These are phyloP conservation scores for Podarcis cretensis DNA, from an alignment of 2,113 vertebrate species.

Conservation along the genomic window DNA sequence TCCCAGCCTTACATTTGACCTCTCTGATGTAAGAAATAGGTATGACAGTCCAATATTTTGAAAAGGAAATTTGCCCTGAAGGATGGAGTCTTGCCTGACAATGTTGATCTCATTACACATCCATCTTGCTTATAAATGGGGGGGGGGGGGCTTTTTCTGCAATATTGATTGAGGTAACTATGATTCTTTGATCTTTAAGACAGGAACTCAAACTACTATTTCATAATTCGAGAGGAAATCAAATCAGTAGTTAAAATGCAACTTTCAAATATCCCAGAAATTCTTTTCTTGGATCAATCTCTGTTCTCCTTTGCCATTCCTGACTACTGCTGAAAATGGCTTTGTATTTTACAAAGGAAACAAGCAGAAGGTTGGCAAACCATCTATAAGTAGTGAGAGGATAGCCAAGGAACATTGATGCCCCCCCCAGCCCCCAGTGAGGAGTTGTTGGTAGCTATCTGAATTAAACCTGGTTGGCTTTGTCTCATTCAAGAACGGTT, in stretches of 20 bases:
- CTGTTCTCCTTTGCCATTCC: not conserved
- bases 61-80: not conserved
- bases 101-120: not conserved
- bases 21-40: not conserved
- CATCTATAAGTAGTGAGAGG: not conserved
- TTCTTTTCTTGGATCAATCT: not conserved
- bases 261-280: not conserved
- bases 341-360: not conserved
- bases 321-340: not conserved
- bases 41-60: not conserved
- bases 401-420: not conserved
- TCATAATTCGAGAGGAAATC: not conserved
- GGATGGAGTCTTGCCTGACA: not conserved
- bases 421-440: not conserved
- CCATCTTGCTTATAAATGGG: not conserved
- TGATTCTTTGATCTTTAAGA: not conserved
- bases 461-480: not conserved
- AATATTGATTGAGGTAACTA: not conserved
- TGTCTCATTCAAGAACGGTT: not conserved
- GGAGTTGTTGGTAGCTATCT: not conserved
- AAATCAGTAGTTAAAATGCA: not conserved
- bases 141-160: not conserved
- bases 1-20: not conserved
- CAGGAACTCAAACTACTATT: not conserved
- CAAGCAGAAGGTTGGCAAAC: not conserved